Conservation (phyloP, 2,113 vertebrate species). For the Todiramphus chloris region DNA sequence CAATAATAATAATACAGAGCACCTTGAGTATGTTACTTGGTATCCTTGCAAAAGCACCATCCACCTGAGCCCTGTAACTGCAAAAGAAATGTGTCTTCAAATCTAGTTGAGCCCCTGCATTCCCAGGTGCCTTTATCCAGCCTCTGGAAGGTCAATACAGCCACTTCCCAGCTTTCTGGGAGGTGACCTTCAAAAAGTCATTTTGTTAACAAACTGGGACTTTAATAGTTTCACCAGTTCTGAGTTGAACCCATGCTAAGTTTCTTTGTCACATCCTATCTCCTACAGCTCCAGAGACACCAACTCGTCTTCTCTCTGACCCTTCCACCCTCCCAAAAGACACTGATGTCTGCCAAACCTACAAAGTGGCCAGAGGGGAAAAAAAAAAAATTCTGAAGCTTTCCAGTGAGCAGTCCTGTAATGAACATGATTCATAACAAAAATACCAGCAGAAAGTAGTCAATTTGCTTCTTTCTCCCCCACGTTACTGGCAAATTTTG, state of each 20-base stretch:
- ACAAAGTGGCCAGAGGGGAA: neutral
- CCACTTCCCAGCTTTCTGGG: neutral
- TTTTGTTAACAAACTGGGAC: neutral
- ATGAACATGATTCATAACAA: neutral
- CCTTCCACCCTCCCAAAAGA: neutral
- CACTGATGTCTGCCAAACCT: neutral
- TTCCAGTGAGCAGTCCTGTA: neutral
- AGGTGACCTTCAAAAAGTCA: neutral
- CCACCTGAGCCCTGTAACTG: neutral
- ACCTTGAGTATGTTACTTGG: accelerated
- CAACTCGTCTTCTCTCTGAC: neutral
- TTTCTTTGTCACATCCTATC: neutral
- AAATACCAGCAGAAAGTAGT: neutral
- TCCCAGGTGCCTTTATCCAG: neutral
- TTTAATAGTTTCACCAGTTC: neutral
- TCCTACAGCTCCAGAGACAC: neutral
- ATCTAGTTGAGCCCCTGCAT: neutral
- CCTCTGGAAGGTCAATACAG: accelerated
- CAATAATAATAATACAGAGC: neutral
- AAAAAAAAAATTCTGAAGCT: neutral
- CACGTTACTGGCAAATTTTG: neutral
- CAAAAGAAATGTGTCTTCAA: neutral
- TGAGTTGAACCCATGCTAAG: neutral
- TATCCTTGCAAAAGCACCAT: neutral
- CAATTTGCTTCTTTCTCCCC: neutral